These are phyloP conservation scores for Takifugu ocellatus DNA, from an alignment of 2,797 vertebrate genomes.

Conservation along the genomic window DNA sequence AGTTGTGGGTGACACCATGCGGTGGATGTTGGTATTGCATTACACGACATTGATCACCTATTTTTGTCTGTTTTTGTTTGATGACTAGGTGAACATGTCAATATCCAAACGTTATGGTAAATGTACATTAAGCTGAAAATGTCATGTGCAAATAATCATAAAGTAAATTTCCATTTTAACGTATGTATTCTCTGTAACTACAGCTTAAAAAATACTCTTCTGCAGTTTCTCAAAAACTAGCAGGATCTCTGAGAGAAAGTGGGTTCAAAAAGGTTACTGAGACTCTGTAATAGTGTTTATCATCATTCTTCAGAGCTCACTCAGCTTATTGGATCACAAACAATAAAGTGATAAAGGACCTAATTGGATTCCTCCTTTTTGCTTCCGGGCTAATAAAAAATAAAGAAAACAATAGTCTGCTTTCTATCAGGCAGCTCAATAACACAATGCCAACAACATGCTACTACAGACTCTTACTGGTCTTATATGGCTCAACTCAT, in stretches of 20 bases:
- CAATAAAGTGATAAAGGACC: conserved; percentile 37
- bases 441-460: no score
- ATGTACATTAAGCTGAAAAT: background rate
- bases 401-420: no score
- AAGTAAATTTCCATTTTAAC: background rate
- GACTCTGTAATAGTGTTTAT: conserved; percentile 6
- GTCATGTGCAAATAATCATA: background rate
- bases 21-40: conserved; percentile 38
- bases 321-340: conserved; percentile 39
- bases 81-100: background rate
- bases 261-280: conserved; percentile 3
- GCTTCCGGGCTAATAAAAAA: background rate
- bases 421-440: no score
- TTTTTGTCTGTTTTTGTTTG: background rate
- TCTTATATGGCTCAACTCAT: no score
- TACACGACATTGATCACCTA: background rate
- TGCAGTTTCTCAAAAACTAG: conserved; percentile 7
- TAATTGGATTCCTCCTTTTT: conserved; percentile 23
- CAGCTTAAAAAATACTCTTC: conserved; percentile 4
- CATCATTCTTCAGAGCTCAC: conserved; percentile 16
- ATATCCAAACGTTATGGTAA: background rate
- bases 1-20: conserved; percentile 47
- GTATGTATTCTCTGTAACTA: conserved; percentile 19
- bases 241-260: conserved; percentile 1
- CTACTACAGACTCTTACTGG: no score